Evolutionary conservation across 2,797 vertebrate species (phyloP), one percentile per base, ranked within the genome.

Genomic region (Myiothlypis coronata): DNA sequence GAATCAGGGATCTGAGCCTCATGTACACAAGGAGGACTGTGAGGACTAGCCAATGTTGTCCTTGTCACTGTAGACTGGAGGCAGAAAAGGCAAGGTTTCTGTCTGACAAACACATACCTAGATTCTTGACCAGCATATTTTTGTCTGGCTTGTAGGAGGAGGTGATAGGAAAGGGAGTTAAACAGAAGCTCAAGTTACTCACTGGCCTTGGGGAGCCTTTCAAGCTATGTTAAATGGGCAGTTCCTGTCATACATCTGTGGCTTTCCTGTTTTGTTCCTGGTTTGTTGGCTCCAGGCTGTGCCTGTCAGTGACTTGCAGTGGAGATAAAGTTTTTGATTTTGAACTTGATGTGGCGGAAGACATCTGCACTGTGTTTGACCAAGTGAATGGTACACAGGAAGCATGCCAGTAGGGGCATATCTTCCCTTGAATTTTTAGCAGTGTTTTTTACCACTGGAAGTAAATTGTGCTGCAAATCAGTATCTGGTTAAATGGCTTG

Each of bases 1-100:
- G 4, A 53, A 43, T 53, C 4, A 0, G 9, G 17, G 50, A 14
- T 18, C 9, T 26, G 47, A 52, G 59, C 30, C 56, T 90, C 0
- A 0, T 1, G 13, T 39, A 22, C 14, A 0, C 0, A 2, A 39
- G 52, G 57, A 37, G 22, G n/a, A 28, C 44, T 20, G 6, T 1
- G 18, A 43, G 23, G 50, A 28, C 35, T 44, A n/a, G 55, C 0
- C 4, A n/a, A 9, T 1, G 0, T 32, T 19, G 30, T 71, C 20
- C 14, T 85, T 4, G 9, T 53, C 2, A 3, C 24, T 9, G 41
- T 47, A 49, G 44, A 22, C 65, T 3, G 1, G 65, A 77, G 28
- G 35, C 8, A 20, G 47, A 63, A 75, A n/a, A 52, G 23, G 57
- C 1, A 5, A 70, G 22, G 49, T 78, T 87, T 7, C 2, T 9